A percentile compares a stretch with the other conserved stretches of the same genome.
phyloP scores from a whole-genome alignment of 2,113 vertebrate species.

The Cisticola juncidis region DNA sequence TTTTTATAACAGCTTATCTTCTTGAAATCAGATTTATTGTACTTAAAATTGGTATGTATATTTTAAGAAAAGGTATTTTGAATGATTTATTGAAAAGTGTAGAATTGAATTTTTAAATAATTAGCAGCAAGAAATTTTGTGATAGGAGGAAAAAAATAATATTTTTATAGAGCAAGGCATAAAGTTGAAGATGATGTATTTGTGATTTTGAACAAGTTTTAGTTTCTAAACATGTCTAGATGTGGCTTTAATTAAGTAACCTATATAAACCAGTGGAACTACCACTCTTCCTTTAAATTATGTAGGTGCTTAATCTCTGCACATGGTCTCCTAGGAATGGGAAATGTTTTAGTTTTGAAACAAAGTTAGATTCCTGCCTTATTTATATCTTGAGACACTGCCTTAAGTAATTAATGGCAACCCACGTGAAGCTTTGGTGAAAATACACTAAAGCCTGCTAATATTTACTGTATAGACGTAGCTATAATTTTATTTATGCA shows the following conservation, averaged over 20 bases:
- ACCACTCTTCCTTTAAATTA: neutral
- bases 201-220: neutral
- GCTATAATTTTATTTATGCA: neutral
- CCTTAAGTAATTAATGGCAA: constrained; percentile 6
- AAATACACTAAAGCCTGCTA: neutral
- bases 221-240: neutral
- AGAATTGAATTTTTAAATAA: neutral
- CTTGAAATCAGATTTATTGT: constrained; percentile 18
- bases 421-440: neutral
- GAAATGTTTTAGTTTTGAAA: constrained; percentile 22
- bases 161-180: neutral
- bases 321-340: neutral
- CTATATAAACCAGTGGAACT: neutral
- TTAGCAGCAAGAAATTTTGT: neutral
- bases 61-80: constrained; percentile 12
- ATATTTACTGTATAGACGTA: neutral
- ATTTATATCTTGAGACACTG: constrained; percentile 6
- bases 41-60: constrained; percentile 14
- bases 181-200: neutral
- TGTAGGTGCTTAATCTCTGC: neutral
- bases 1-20: constrained; percentile 32
- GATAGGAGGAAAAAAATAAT: neutral
- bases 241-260: neutral
- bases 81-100: constrained; percentile 20
- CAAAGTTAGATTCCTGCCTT: neutral